Percentiles rank a stretch among this genome's conserved stretches.
Conservation (phyloP, 2,113 vertebrate genomes). For the Lonchura striata region DNA sequence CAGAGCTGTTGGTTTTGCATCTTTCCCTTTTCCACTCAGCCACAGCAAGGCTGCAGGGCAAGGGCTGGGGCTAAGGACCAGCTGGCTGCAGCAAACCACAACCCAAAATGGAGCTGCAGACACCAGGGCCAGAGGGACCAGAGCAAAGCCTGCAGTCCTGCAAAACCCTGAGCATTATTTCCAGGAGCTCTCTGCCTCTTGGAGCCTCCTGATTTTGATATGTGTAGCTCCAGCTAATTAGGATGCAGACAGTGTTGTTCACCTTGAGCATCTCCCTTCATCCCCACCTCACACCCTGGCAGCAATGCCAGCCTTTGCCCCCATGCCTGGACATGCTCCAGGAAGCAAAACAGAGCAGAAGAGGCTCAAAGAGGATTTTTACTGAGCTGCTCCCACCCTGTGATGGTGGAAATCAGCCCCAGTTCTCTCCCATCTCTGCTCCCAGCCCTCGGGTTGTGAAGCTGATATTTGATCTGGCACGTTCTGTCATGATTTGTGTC, state of each 20-base stretch:
- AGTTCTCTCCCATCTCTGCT: neutral
- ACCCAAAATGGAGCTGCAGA: neutral
- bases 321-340: neutral
- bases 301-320: neutral
- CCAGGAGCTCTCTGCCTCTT: neutral
- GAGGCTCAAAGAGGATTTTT: neutral
- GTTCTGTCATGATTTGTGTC: neutral
- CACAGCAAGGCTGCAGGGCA: neutral
- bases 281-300: neutral
- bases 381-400: neutral
- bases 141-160: neutral
- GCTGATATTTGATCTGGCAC: neutral
- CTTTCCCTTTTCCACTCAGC: neutral
- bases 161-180: neutral
- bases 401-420: neutral
- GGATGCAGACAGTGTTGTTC: conserved; percentile 35
- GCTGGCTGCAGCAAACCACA: neutral
- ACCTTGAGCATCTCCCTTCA: neutral
- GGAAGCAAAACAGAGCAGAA: neutral
- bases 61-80: neutral
- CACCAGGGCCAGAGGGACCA: neutral
- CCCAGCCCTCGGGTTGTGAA: neutral
- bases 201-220: neutral
- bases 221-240: neutral
- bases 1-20: neutral